phyloP scores from a whole-genome alignment of 2,113 vertebrate genomes.

The Argyrosomus japonicus region DNA sequence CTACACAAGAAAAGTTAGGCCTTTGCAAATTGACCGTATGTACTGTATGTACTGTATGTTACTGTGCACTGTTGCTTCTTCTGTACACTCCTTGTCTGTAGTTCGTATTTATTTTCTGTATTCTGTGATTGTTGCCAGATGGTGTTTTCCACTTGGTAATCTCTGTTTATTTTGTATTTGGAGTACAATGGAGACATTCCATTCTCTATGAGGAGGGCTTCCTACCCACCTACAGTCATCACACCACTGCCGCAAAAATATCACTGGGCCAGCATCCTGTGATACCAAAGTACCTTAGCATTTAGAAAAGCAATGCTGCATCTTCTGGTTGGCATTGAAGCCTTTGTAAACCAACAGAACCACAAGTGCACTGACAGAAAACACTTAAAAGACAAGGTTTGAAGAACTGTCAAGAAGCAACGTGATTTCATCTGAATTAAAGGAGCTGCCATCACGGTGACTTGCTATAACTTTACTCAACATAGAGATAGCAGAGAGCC shows the following conservation, averaged over 20 bases:
- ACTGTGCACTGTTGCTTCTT: slow-evolving; percentile 50
- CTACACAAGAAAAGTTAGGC: slow-evolving; percentile 20
- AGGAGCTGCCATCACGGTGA: not conserved
- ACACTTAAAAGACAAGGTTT: not conserved
- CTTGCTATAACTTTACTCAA: not conserved
- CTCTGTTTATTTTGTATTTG: slow-evolving; percentile 56
- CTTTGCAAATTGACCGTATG: slow-evolving; percentile 31
- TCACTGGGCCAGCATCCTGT: slow-evolving; percentile 45
- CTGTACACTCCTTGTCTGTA: slow-evolving; percentile 57
- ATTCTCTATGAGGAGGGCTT: slow-evolving; percentile 59
- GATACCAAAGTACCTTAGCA: slow-evolving; percentile 58
- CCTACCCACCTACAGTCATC: slow-evolving; percentile 20
- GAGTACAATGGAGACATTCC: slow-evolving; percentile 79
- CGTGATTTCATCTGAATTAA: not conserved
- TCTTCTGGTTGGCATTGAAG: slow-evolving; percentile 36
- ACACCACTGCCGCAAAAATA: slow-evolving; percentile 23
- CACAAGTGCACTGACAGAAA: slow-evolving; percentile 66
- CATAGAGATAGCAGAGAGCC: slow-evolving; percentile 45
- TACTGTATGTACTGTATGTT: slow-evolving; percentile 41
- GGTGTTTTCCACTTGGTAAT: slow-evolving; percentile 58
- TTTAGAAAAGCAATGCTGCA: slow-evolving; percentile 1
- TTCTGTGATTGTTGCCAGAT: slow-evolving; percentile 45
- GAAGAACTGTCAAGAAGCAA: not conserved
- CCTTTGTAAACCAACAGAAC: slow-evolving; percentile 46
- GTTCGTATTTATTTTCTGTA: slow-evolving; percentile 43